phyloP scores from a whole-genome alignment of 2,113 vertebrate species.

The Hassar affinis region DNA sequence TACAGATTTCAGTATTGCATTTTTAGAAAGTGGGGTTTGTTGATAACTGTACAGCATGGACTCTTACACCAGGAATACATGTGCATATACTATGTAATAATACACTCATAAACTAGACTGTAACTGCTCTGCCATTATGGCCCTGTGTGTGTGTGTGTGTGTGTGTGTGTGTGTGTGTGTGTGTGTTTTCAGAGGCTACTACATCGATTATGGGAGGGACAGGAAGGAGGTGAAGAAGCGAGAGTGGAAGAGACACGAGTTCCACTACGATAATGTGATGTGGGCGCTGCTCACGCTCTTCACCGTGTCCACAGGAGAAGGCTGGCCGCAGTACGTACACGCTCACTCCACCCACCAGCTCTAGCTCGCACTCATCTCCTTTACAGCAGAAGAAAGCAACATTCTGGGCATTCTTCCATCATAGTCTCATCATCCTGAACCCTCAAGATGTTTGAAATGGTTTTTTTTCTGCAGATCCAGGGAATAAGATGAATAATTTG shows the following conservation, averaged over 20 bases:
- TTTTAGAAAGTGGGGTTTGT: no score
- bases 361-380: background rate
- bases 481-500: background rate
- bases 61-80: no score
- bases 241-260: slow-evolving; percentile 95
- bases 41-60: no score
- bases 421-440: slow-evolving; percentile 25
- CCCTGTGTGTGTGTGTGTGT: slow-evolving; percentile 23
- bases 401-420: slow-evolving; percentile 21
- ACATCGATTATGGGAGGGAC: slow-evolving; percentile 91
- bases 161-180: slow-evolving; percentile 36
- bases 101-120: background rate
- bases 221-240: slow-evolving; percentile 95
- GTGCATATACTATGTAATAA: no score
- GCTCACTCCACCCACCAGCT: background rate
- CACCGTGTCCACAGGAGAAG: slow-evolving; percentile 95
- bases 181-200: slow-evolving; percentile 83
- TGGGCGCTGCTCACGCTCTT: slow-evolving; percentile 98
- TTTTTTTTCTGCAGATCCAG: background rate
- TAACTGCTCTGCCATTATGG: background rate
- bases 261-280: slow-evolving; percentile 97
- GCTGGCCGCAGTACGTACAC: slow-evolving; percentile 93
- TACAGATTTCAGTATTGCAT: no score
- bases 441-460: slow-evolving; percentile 10
- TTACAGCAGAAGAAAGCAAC: slow-evolving; percentile 6